phyloP scores from a whole-genome alignment of 2,113 vertebrate species.

The Ursus arctos region DNA sequence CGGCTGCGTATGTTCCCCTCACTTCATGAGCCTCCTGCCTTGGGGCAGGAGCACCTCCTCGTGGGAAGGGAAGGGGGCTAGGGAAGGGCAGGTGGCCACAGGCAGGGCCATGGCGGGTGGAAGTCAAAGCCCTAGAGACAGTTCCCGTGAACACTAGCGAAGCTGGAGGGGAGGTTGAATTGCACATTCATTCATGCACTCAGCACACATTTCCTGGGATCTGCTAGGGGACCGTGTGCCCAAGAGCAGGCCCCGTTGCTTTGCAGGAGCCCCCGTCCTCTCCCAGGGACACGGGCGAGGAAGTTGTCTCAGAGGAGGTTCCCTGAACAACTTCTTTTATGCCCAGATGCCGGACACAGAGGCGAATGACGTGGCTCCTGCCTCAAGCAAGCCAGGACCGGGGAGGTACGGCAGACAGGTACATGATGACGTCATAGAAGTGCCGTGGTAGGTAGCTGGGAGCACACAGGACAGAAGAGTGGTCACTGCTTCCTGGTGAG shows the following conservation, averaged over 20 bases:
- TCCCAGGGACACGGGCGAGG: neutral
- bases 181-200: neutral
- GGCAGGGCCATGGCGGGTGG: neutral
- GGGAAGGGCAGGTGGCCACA: neutral
- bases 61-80: neutral
- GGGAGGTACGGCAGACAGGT: neutral
- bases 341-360: neutral
- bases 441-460: neutral
- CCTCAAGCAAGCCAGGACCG: neutral
- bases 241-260: neutral
- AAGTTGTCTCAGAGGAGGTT: neutral
- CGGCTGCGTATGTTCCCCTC: neutral
- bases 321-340: neutral
- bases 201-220: neutral
- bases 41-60: neutral
- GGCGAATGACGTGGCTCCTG: neutral
- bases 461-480: neutral
- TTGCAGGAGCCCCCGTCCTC: neutral
- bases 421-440: neutral
- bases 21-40: neutral
- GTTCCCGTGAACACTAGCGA: neutral
- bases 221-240: neutral
- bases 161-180: neutral
- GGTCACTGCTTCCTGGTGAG: neutral
- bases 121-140: slow-evolving; percentile 20